These are phyloP conservation scores for Takifugu rubripes DNA, from an alignment of 2,797 vertebrate genomes.

Conservation along the genomic window DNA sequence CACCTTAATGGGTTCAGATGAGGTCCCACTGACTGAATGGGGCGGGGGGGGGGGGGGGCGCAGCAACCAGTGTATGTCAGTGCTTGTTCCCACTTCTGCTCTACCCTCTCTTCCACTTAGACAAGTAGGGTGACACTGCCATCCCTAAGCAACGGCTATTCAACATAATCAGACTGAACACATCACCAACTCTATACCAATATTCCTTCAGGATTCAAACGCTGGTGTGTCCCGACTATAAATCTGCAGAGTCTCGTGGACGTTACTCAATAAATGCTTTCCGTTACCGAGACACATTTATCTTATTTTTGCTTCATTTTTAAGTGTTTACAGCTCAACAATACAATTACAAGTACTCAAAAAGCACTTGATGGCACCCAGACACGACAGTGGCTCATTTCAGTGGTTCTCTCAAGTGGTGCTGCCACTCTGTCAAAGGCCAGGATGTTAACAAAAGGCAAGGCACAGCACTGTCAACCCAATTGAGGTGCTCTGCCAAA, in stretches of 20 bases:
- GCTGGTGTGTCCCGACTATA: constrained; percentile 10
- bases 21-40: constrained; percentile 40
- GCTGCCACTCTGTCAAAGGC: constrained; percentile 32
- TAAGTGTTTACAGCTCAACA: constrained; percentile 40
- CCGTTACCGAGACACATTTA: constrained; percentile 49
- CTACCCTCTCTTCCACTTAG: constrained; percentile 11
- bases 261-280: constrained; percentile 55
- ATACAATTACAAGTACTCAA: constrained; percentile 34
- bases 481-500: constrained; percentile 53
- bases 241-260: constrained; percentile 50
- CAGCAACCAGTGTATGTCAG: too few species aligned
- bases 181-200: constrained; percentile 36
- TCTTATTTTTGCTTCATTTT: constrained; percentile 43
- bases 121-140: constrained; percentile 31
- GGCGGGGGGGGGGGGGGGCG: constrained; percentile 39
- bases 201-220: constrained; percentile 49
- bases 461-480: constrained; percentile 57
- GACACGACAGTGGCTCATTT: constrained; percentile 24
- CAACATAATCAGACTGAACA: constrained; percentile 32
- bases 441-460: constrained; percentile 45
- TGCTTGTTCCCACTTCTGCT: constrained; percentile 6
- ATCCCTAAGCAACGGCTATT: constrained; percentile 35
- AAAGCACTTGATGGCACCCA: not conserved
- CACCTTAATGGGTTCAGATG: constrained; percentile 64
- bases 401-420: constrained; percentile 35